Conservation (phyloP, 2,113 vertebrate species). For the Platysteira castanea region DNA sequence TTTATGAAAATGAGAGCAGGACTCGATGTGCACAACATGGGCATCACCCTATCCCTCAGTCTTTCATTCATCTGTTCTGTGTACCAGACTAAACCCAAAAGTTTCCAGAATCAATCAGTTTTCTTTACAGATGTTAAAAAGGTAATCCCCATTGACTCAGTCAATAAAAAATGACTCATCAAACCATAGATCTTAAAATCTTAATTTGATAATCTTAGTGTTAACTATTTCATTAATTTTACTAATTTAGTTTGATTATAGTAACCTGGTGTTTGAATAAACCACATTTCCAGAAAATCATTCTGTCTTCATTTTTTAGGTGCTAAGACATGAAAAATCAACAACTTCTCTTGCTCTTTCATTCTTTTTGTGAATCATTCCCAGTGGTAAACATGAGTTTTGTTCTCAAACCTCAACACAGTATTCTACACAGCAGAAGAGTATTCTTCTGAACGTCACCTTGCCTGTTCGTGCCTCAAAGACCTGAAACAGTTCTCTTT, state of each 20-base stretch:
- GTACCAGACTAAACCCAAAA: background rate
- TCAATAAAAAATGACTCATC: background rate
- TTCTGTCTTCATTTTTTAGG: background rate
- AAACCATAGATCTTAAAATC: background rate
- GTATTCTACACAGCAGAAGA: background rate
- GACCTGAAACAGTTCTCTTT: background rate
- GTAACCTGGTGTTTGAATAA: background rate
- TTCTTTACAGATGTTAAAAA: background rate
- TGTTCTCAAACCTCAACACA: background rate
- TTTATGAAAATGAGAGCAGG: background rate
- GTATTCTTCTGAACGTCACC: background rate
- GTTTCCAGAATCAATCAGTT: background rate
- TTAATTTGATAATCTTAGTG: background rate
- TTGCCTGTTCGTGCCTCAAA: conserved; percentile 1
- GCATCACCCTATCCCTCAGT: rapidly evolving
- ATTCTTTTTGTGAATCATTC: background rate
- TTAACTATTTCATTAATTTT: background rate
- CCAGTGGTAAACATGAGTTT: background rate
- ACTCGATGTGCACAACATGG: rapidly evolving
- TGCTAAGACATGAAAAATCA: background rate
- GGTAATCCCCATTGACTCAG: background rate
- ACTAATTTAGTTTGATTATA: background rate
- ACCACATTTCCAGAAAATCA: background rate
- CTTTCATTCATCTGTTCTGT: background rate
- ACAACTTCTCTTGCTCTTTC: background rate